Evolutionary conservation across 2,113 vertebrate species (phyloP), one percentile per base, ranked within the genome.

Genomic region (Cygnus buccinator): DNA sequence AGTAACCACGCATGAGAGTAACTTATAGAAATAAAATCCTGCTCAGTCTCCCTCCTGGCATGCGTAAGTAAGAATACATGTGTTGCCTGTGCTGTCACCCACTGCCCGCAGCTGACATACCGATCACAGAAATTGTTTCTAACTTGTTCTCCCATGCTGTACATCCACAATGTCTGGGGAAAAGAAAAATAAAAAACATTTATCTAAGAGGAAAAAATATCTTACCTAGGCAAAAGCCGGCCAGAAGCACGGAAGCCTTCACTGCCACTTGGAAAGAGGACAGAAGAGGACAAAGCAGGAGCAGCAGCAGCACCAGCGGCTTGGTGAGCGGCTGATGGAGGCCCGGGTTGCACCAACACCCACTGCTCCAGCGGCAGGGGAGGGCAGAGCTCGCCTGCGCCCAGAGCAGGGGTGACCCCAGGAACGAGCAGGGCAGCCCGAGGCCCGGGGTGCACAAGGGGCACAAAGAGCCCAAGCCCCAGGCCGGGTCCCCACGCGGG

Each of bases 1-100:
- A 15, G 28, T 5, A 70, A n/a, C 18, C n/a, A 52, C 78, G 57
- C 54, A 67, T 0, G 0, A 72, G 52, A 0, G 1, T 11, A 54
- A 41, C 41, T 39, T 21, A 13, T 0, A 67, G 61, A 87, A 93
- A 54, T 17, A 63, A 77, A 19, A 22, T 8, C 62, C 62, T 5
- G 43, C 16, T 80, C 1, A 0, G 17, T n/a, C 54, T 55, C 73
- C 13, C 20, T 87, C 46, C 76, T 46, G 72, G 50, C 68, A 41
- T 2, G 28, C 0, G 6, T 28, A 22, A 39, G 63, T 6, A 44
- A 11, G 4, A 37, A 54, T 13, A 43, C 68, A n/a, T 58, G 61
- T 50, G 52, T 18, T 44, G 81, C 43, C 63, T 6, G 1, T 44
- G 77, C 63, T 58, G 72, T 58, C 77, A 91, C 58, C 67, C 26